These are phyloP conservation scores for Trididemnum nubilum DNA, from an alignment of 23 tunicate species.

Conservation along the genomic window DNA sequence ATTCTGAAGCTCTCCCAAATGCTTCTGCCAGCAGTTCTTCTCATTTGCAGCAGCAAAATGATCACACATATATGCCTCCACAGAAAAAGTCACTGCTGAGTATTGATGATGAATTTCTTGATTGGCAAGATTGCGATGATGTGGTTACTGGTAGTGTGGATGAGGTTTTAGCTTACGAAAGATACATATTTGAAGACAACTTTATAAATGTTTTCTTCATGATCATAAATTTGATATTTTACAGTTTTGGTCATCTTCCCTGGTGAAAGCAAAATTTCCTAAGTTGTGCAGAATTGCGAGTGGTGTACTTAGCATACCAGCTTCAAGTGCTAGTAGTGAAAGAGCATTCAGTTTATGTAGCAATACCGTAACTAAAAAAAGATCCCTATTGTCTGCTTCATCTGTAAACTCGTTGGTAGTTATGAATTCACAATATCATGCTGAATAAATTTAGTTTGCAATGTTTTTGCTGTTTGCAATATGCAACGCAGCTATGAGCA, in stretches of 20 bases:
- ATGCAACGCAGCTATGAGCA: too few species aligned
- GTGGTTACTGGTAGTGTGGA: not conserved
- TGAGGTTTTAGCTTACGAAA: not conserved
- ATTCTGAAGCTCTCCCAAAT: too few species aligned
- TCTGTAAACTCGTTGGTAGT: not conserved
- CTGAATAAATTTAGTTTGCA: too few species aligned
- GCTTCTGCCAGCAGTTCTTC: too few species aligned
- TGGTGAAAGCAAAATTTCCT: not conserved
- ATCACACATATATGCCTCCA: too few species aligned
- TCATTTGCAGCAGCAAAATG: too few species aligned
- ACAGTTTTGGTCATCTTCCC: not conserved
- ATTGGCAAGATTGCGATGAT: constrained; percentile 13
- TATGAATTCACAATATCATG: not conserved
- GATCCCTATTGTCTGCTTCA: not conserved
- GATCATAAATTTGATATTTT: not conserved
- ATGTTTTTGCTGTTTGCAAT: too few species aligned
- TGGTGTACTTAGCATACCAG: not conserved
- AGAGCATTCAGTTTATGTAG: not conserved
- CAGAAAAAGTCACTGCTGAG: too few species aligned
- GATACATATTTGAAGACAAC: not conserved
- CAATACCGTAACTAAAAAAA: not conserved
- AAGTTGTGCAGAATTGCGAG: not conserved
- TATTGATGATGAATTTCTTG: constrained; percentile 15
- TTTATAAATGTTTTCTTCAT: not conserved
- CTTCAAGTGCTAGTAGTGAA: not conserved